Base-by-base conservation (phyloP, 2,113 vertebrate species). In the Scomber scombrus region DNA sequence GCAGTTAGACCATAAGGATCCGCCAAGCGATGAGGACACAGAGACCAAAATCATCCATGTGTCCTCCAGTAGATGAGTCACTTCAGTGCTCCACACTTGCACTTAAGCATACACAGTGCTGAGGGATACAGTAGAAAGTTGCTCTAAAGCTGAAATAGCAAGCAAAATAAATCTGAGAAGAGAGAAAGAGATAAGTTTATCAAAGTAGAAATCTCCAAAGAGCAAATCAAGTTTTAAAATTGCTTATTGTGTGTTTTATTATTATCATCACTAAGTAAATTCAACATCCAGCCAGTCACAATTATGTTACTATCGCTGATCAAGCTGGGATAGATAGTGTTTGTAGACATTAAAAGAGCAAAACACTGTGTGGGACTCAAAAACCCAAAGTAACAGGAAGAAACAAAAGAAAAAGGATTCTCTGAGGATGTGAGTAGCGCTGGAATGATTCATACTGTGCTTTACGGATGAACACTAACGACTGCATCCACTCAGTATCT, bases 11-110 rank as follows among this genome's bases (percentile, higher is more conserved):
- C 50, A 34, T 18, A 43, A 54, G 56, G 56, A 61, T 21, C 43
- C 8, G 54, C 49, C 58, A 34, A 71, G 51, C 21, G 6, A 63
- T 60, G 34, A 88, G 61, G 67, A 12, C 65, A 72, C 13, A 61
- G 31, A 74, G 21, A n/a, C 21, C 31, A 51, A 62, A 83, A 78
- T 45, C 45, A 47, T 65, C 67, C 34, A 58, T 29, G 57, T 75
- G 55, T 78, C 57, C 58, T 7, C 63, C 68, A 46, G 61, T 15
- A 21, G 60, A 77, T 82, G 56, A 80, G 52, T 80, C 68, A 74
- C 65, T 73, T 21, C 34, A 43, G 13, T 11, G 43, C 67, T 77
- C 45, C 13, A 26, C n/a, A 43, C 26, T 46, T 31, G 11, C 21
- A 83, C 47, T 67, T 34, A 0, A 43, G 13, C 7, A 26, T 18